Conservation (phyloP, 2,113 vertebrate species). For the Brachyistius frenatus region DNA sequence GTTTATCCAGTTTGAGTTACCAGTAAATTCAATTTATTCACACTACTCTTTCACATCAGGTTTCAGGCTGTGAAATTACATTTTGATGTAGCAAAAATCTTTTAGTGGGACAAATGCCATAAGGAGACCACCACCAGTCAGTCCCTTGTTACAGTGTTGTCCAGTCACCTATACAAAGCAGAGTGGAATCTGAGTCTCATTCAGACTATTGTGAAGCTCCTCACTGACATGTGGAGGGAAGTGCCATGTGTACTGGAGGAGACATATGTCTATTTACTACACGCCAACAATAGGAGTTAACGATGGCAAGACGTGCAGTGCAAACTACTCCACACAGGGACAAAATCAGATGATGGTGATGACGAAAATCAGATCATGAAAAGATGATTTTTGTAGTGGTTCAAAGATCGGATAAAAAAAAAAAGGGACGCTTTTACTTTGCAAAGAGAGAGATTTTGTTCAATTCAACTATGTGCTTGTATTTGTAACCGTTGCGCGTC, state of each 20-base stretch:
- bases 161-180: neutral
- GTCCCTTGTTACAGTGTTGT: neutral
- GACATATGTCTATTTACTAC: constrained; percentile 14
- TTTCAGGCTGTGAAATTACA: constrained; percentile 16
- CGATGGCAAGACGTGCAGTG: neutral
- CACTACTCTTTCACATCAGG: neutral
- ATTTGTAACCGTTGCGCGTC: neutral
- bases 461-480: neutral
- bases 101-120: neutral
- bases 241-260: constrained; percentile 1
- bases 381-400: neutral
- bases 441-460: neutral
- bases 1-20: constrained; percentile 9
- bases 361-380: neutral
- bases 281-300: constrained; percentile 10
- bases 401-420: neutral
- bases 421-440: neutral
- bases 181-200: neutral
- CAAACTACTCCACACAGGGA: neutral
- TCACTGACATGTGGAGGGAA: constrained; percentile 16
- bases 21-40: constrained; percentile 14
- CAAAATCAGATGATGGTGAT: neutral
- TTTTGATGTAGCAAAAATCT: constrained; percentile 2
- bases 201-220: neutral
- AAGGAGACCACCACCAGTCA: neutral